Evolutionary conservation across 2,888 invertebrate genomes (phyloP).

Genomic region (Thysanoteuthis rhombus): DNA sequence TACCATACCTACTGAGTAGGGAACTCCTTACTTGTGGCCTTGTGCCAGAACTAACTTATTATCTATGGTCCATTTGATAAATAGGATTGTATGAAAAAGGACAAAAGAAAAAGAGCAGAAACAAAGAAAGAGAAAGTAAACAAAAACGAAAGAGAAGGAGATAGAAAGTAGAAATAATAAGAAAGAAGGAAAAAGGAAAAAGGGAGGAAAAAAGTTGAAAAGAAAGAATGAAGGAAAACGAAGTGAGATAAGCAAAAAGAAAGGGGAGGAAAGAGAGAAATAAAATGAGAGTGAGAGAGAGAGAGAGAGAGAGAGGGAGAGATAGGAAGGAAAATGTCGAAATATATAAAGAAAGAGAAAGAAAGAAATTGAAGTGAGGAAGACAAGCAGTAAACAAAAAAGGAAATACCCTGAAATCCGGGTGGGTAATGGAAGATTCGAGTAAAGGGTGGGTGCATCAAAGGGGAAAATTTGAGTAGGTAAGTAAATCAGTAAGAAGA

Average conservation of each 20-base stretch:
- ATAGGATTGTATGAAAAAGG: no score
- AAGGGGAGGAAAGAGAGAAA: background rate
- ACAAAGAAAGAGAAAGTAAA: background rate
- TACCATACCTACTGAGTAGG: no score
- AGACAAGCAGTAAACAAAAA: background rate
- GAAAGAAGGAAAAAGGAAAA: background rate
- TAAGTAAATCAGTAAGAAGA: background rate
- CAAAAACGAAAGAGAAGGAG: background rate
- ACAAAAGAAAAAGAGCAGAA: no score
- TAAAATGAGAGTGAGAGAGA: background rate
- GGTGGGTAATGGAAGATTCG: background rate
- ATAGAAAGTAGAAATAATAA: background rate
- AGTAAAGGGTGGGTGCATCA: background rate
- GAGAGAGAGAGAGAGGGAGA: background rate
- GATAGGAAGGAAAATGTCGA: background rate
- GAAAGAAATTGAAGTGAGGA: background rate
- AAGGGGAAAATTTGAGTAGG: background rate
- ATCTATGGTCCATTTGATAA: no score
- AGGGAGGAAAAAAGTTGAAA: background rate
- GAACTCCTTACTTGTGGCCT: no score
- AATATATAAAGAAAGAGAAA: background rate
- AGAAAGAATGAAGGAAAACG: background rate
- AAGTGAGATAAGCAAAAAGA: background rate
- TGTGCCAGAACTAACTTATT: no score
- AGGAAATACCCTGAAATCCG: background rate